phyloP scores from a whole-genome alignment of 2,888 invertebrate genomes.

The Leucophenga maculata region DNA sequence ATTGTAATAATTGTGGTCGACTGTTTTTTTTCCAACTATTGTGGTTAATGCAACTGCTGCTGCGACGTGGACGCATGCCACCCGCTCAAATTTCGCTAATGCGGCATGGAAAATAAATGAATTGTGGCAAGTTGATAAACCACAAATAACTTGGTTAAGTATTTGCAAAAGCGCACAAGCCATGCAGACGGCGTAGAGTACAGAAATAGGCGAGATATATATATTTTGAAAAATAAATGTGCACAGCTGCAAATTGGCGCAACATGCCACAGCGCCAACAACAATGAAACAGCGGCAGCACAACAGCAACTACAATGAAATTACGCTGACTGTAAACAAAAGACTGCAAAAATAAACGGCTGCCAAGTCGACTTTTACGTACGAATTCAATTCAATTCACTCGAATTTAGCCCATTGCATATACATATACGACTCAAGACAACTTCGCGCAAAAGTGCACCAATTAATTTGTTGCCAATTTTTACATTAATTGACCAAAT shows the following conservation, averaged over 20 bases:
- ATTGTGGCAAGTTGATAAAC: constrained; percentile 36
- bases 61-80: constrained; percentile 12
- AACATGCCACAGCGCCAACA: constrained; percentile 23
- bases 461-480: constrained; percentile 60
- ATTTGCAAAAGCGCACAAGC: constrained; percentile 5
- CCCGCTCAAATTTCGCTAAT: constrained; percentile 23
- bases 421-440: background rate
- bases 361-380: constrained; percentile 1
- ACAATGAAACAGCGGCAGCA: background rate
- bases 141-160: constrained; percentile 26
- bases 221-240: constrained; percentile 22
- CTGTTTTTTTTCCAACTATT: background rate
- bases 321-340: background rate
- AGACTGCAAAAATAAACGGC: constrained; percentile 26
- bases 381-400: constrained; percentile 41
- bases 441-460: constrained; percentile 34
- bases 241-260: constrained; percentile 47
- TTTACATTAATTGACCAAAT: constrained; percentile 54
- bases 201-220: constrained; percentile 13
- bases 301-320: background rate
- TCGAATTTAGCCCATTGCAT: constrained; percentile 42
- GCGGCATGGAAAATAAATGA: constrained; percentile 24
- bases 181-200: background rate
- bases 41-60: background rate
- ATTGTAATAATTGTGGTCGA: constrained; percentile 14